Evolutionary conservation across 1,140 invertebrate genomes (phyloP), one percentile per base, ranked within the genome.

Genomic region (Euwallacea fornicatus): DNA sequence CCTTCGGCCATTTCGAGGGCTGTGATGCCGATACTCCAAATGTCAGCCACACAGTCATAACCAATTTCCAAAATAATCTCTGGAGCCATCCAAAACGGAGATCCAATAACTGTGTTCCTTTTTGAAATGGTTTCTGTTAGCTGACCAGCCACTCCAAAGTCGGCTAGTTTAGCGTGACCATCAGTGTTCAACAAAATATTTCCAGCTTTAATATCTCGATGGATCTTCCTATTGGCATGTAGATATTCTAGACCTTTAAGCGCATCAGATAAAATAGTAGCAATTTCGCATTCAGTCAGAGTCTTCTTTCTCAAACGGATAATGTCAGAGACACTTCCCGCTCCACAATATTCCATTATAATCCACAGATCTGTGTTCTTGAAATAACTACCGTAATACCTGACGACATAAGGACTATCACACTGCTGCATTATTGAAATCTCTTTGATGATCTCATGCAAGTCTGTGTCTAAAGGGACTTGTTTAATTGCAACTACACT

Each of bases 391-490:
- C 98, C 98, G 85, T 99, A 99, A 84, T 99, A 99, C 84, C 98
- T 98, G 74, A 99, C 97, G 63, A 99, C 97, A 84, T 97, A 98
- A 44, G 94, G 94, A 79, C 94, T 97, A 85, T 99, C 96, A 85
- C 98, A 99, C 84, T 99, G 97, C 85, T 99, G 98, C 98, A 99
- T 99, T 77, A 99, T 99, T 69, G 96, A 98, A 76, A 99, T 99
- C 87, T 99, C 98, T 84, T 99, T 99, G 77, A 99, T 99, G 76
- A 99, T 99, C 87, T 99, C 98, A 84, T 99, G 96, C 62, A 99
- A 87, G 84, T 99, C 98, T 7, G 97, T 98, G 82, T 99, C 97
- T 13, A 99, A 96, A 33, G 97, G 97, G 64, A 99, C 97, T 87
- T 99, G 93, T 84, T 99, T 99, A 76, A 99, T 98, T 69, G 98